phyloP scores from a whole-genome alignment of 1,140 invertebrate species.

The Drosophila pandora region DNA sequence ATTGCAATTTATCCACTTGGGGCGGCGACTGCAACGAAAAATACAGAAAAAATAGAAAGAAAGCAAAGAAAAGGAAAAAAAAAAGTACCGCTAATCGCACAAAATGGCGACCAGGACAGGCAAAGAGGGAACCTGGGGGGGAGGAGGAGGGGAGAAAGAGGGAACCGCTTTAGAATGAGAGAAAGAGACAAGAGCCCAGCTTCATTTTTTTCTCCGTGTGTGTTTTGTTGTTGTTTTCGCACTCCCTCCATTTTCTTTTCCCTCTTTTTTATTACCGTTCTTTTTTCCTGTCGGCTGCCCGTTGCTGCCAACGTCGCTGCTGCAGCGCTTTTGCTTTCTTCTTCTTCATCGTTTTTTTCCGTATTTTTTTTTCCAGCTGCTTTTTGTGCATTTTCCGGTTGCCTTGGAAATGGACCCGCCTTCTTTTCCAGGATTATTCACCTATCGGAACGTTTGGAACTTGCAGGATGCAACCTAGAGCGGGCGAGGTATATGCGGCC shows the following conservation, averaged over 20 bases:
- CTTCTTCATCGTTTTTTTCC: conserved; percentile 26
- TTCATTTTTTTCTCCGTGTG: conserved; percentile 24
- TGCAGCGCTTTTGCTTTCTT: conserved; percentile 16
- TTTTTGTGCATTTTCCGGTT: conserved; percentile 66
- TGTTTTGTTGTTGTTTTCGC: not conserved
- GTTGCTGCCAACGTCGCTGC: conserved; percentile 39
- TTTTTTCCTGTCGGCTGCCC: conserved; percentile 32
- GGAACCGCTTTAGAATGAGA: conserved; percentile 9
- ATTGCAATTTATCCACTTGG: conserved; percentile 11
- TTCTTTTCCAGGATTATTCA: conserved; percentile 65
- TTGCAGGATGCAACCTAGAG: conserved; percentile 55
- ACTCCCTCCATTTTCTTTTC: conserved; percentile 7
- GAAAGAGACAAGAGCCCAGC: conserved; percentile 32
- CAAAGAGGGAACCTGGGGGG: not conserved
- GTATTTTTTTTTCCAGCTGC: conserved; percentile 14
- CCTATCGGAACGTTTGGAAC: conserved; percentile 66
- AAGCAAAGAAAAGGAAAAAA: conserved; percentile 10
- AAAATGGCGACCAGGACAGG: conserved; percentile 68
- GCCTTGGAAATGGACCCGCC: conserved; percentile 77
- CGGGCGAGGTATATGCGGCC: conserved; percentile 7
- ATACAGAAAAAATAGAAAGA: conserved; percentile 23
- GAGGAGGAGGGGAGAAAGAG: not conserved
- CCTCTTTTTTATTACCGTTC: conserved; percentile 18
- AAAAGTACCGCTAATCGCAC: conserved; percentile 66
- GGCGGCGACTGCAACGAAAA: conserved; percentile 32